Conservation (phyloP, 2,888 invertebrate species). For the Drosophila monieri region DNA sequence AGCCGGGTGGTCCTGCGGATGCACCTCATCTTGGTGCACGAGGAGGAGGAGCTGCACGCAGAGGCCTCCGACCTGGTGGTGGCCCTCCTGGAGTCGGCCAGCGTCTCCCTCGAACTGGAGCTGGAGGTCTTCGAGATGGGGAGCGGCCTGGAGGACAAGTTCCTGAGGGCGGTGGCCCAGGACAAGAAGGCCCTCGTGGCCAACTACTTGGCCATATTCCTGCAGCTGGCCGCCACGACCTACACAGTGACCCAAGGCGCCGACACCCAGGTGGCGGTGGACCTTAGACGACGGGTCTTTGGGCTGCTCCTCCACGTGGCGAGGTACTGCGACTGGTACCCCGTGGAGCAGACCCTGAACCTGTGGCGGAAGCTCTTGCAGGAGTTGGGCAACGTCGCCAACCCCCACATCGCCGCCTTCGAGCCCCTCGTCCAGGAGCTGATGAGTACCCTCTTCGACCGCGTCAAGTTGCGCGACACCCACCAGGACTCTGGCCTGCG, state of each 20-base stretch:
- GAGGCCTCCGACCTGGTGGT: neutral
- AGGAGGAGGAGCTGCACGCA: neutral
- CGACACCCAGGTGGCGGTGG: neutral
- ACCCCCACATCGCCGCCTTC: neutral
- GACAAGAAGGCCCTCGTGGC: neutral
- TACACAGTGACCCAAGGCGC: neutral
- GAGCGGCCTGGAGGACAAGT: neutral
- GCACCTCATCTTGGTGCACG: neutral
- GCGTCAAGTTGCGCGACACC: neutral
- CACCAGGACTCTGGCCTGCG: neutral
- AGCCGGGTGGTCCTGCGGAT: neutral
- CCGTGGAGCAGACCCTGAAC: neutral
- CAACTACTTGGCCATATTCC: neutral
- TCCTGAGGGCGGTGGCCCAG: neutral
- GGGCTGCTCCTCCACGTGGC: neutral
- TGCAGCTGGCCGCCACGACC: neutral
- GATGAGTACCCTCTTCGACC: neutral
- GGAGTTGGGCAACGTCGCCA: neutral
- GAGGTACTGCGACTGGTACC: neutral
- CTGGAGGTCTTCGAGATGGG: neutral
- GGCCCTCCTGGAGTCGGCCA: neutral
- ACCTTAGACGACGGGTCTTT: neutral
- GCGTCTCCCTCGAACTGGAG: neutral
- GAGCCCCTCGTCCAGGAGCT: neutral
- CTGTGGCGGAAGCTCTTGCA: neutral